Conservation (phyloP, 1,140 invertebrate genomes). For the Temnothorax longispinosus region DNA sequence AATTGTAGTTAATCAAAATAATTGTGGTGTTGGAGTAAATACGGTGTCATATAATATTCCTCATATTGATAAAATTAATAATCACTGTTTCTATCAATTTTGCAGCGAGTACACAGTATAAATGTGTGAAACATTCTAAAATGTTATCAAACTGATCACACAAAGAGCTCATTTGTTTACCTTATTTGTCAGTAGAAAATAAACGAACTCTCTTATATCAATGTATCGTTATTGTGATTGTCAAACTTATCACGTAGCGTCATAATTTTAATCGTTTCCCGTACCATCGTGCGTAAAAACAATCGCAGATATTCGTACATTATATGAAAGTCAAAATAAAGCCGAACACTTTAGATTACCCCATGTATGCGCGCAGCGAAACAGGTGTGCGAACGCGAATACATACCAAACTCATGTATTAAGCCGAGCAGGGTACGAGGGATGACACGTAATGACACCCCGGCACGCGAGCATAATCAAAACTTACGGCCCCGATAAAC, state of each 20-base stretch:
- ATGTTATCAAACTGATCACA: background rate
- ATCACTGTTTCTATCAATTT: background rate
- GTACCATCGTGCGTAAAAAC: background rate
- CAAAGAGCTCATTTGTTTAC: background rate
- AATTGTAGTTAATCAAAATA: constrained; percentile 1
- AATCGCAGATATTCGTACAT: background rate
- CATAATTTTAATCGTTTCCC: too few species aligned
- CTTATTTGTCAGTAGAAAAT: background rate
- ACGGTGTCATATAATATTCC: background rate
- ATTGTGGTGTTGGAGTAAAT: background rate
- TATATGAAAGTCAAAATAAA: background rate
- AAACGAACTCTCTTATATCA: background rate
- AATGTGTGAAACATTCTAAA: background rate
- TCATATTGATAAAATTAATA: background rate
- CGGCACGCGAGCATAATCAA: constrained; percentile 78
- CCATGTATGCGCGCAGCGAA: background rate
- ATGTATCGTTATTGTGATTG: background rate
- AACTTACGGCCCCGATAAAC: constrained; percentile 74
- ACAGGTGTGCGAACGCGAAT: background rate
- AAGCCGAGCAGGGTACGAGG: background rate
- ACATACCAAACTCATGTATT: constrained; percentile 6
- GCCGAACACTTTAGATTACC: background rate
- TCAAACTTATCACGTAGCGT: background rate
- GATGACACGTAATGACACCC: constrained; percentile 55
- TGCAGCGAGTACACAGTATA: background rate